Conservation (phyloP, 2,113 vertebrate genomes). For the Cinclus cinclus region DNA sequence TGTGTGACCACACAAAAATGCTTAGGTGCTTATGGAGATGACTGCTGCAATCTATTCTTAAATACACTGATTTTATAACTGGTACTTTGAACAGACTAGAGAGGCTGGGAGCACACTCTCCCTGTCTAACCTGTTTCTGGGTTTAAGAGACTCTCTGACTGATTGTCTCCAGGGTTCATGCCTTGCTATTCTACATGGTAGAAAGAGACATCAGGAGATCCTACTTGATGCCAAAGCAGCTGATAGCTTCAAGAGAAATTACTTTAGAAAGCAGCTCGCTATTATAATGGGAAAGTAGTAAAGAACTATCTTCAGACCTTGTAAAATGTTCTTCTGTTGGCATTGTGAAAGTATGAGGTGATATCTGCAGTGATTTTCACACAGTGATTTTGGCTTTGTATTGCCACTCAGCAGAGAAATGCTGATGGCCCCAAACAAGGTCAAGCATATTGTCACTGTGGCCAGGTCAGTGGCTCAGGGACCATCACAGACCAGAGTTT, state of each 20-base stretch:
- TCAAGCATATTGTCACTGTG: not conserved
- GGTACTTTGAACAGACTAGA: not conserved
- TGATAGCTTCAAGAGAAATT: not conserved
- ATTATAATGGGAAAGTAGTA: not conserved
- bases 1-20: not conserved
- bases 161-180: not conserved
- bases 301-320: not conserved
- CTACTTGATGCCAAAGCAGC: not conserved
- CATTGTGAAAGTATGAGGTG: not conserved
- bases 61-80: not conserved
- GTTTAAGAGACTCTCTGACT: not conserved
- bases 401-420: not conserved
- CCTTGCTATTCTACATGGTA: not conserved
- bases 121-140: not conserved
- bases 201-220: not conserved
- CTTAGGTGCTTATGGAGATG: not conserved
- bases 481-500: not conserved
- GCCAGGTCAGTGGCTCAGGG: not conserved
- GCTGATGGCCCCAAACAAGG: not conserved
- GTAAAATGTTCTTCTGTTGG: not conserved
- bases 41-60: not conserved
- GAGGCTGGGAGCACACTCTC: not conserved
- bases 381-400: not conserved
- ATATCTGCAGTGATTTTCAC: not conserved
- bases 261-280: not conserved